Conservation (phyloP, 2,888 invertebrate species). For the Asteroscopus sphinx region DNA sequence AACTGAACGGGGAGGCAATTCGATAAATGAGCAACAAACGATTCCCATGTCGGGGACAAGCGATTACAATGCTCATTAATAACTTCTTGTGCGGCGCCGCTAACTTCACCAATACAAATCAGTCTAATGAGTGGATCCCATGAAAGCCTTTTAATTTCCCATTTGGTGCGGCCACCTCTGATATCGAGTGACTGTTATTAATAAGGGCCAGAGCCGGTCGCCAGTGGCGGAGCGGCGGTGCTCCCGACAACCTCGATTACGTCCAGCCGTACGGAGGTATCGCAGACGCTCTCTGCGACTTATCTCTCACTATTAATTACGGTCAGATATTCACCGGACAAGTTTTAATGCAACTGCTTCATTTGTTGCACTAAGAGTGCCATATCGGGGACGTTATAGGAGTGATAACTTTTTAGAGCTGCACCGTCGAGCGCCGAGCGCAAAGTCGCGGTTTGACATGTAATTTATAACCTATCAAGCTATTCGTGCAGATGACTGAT, state of each 20-base stretch:
- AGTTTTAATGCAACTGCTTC: conserved; percentile 90
- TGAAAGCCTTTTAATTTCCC: conserved; percentile 89
- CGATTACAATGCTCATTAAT: conserved; percentile 84
- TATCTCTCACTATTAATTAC: conserved; percentile 89
- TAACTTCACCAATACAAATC: conserved; percentile 81
- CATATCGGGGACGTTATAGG: conserved; percentile 83
- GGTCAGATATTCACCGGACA: conserved; percentile 85
- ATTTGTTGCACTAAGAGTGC: conserved; percentile 85
- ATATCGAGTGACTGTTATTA: conserved; percentile 87
- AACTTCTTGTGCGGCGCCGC: conserved; percentile 83
- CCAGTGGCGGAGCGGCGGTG: conserved; percentile 80
- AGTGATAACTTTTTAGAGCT: conserved; percentile 82
- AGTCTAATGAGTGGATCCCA: conserved; percentile 85
- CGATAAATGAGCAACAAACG: conserved; percentile 78
- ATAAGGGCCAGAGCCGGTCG: conserved; percentile 78
- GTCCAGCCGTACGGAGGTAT: conserved; percentile 74
- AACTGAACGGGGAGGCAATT: conserved; percentile 62
- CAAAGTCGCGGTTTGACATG: conserved; percentile 56
- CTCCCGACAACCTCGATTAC: conserved; percentile 83
- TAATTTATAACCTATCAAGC: conserved; percentile 61
- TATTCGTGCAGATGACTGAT: conserved; percentile 71
- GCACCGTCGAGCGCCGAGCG: conserved; percentile 65
- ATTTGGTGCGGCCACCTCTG: conserved; percentile 85
- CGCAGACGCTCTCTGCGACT: conserved; percentile 79
- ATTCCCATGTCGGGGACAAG: conserved; percentile 75